phyloP scores from a whole-genome alignment of 1,140 invertebrate genomes.

The Mya arenaria region DNA sequence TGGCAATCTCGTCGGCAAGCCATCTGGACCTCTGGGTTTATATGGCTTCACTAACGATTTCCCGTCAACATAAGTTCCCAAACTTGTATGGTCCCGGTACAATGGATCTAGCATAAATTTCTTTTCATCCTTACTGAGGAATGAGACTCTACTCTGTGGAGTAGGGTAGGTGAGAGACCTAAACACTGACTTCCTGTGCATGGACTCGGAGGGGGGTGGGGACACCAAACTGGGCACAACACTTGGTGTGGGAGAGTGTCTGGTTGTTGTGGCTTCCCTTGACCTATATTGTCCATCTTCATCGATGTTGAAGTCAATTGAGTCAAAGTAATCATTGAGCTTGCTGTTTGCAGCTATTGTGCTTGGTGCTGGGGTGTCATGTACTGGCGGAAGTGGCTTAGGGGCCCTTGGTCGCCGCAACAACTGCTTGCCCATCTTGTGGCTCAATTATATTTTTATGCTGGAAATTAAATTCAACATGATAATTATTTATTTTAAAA shows the following conservation, averaged over 20 bases:
- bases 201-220: conserved; percentile 74
- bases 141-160: conserved; percentile 63
- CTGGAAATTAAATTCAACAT: too few relatives aligned
- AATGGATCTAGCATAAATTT: conserved; percentile 77
- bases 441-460: too few relatives aligned
- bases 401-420: conserved; percentile 73
- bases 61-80: conserved; percentile 76
- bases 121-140: conserved; percentile 67
- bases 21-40: conserved; percentile 75
- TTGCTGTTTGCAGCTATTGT: neutral
- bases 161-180: conserved; percentile 42
- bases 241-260: conserved; percentile 68
- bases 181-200: conserved; percentile 18
- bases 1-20: conserved; percentile 68
- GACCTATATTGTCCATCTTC: conserved; percentile 5
- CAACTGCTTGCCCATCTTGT: conserved; percentile 55
- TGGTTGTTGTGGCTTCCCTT: conserved; percentile 27
- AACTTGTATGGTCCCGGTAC: conserved; percentile 70
- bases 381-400: conserved; percentile 61
- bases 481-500: neutral
- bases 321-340: conserved; percentile 58
- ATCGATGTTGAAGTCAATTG: conserved; percentile 54
- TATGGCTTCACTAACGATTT: conserved; percentile 74
- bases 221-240: conserved; percentile 73
- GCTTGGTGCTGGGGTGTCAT: conserved; percentile 53